Conservation (phyloP, 2,113 vertebrate genomes). For the Halcyon senegalensis region DNA sequence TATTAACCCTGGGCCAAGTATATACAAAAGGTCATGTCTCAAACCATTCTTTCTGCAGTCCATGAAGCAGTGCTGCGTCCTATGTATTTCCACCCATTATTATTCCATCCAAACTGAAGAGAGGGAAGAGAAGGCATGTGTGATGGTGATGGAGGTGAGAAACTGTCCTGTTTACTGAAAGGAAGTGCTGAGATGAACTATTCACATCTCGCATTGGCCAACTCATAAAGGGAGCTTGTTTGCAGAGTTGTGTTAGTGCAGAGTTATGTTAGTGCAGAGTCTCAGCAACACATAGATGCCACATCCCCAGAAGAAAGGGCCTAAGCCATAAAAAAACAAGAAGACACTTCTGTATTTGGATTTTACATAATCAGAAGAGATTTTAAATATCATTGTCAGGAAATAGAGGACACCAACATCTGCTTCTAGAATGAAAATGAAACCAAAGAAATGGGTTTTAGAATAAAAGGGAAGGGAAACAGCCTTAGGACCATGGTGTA, state of each 20-base stretch:
- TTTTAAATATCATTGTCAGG: background rate
- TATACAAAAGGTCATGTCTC: background rate
- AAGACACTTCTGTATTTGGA: background rate
- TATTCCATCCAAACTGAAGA: background rate
- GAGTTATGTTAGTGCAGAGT: background rate
- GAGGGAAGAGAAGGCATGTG: background rate
- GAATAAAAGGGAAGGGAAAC: background rate
- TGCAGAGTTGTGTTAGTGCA: background rate
- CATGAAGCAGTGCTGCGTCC: accelerated
- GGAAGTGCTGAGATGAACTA: background rate
- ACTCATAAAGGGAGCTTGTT: background rate
- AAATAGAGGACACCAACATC: background rate
- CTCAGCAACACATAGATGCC: background rate
- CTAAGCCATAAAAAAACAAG: background rate
- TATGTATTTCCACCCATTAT: background rate
- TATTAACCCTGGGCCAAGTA: background rate
- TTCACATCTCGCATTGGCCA: background rate
- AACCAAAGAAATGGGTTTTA: background rate
- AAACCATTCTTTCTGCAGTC: background rate
- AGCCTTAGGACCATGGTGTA: accelerated
- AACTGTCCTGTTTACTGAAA: background rate
- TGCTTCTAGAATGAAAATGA: background rate
- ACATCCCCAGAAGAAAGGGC: background rate
- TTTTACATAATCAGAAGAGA: background rate
- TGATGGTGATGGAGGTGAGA: background rate